These are phyloP conservation scores for Malaclemys terrapin DNA, from an alignment of 2,113 vertebrate genomes.

Conservation along the genomic window DNA sequence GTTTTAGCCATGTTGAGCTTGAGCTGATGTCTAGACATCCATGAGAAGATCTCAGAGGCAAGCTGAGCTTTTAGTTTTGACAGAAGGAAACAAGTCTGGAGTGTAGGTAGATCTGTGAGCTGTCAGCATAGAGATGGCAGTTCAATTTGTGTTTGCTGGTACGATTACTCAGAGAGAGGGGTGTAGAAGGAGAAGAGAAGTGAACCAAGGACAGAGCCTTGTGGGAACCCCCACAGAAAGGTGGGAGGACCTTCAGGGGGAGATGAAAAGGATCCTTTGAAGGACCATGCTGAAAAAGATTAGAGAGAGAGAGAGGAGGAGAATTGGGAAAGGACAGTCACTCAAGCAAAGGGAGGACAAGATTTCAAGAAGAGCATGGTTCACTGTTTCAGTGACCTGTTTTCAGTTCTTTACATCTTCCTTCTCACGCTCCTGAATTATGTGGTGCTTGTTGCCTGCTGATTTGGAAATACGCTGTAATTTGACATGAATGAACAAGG, in stretches of 20 bases:
- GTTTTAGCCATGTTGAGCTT: background rate
- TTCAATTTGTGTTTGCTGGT: background rate
- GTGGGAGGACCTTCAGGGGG: background rate
- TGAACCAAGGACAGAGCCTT: background rate
- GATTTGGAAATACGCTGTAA: background rate
- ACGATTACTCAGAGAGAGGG: background rate
- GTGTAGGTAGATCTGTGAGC: background rate
- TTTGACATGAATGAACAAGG: background rate
- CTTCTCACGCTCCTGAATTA: background rate
- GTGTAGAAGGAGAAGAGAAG: background rate
- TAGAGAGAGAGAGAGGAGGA: background rate
- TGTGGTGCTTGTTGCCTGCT: background rate
- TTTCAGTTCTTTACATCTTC: background rate
- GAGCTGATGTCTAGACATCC: accelerated
- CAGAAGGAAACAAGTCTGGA: background rate
- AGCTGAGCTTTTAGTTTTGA: background rate
- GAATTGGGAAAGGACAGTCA: background rate
- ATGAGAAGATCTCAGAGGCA: background rate
- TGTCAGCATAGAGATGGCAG: background rate
- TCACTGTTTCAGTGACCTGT: background rate
- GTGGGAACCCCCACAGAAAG: background rate
- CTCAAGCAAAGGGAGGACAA: background rate
- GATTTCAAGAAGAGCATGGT: background rate
- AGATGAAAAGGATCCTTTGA: too few relatives aligned
- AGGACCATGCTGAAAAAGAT: background rate